Base-by-base conservation (phyloP, 92 coral and sea anemone species). In the Zoanthus gigantus region DNA sequence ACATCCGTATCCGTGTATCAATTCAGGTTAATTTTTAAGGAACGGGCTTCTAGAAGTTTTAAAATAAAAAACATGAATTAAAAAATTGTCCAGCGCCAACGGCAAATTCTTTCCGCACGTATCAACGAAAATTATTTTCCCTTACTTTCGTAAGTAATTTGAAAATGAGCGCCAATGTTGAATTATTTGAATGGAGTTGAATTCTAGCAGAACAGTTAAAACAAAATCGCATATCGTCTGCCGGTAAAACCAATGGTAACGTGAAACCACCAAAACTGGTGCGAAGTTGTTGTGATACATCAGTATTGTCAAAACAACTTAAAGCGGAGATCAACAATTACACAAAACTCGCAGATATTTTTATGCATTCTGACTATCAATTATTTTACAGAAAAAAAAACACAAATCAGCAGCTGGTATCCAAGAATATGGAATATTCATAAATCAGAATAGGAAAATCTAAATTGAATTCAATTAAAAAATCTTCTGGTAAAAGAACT, bases 81-180 rank as follows among this genome's bases (percentile, higher is more conserved):
- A 69, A 31, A 6, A 9, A 31, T 69, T 44, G 30, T 12, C 23
- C 14, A 9, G 10, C 31, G 37, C 72, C 17, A 67, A 67, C 12
- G 72, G 28, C 42, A 5, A 67, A 29, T 30, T 31, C 46, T 29
- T 32, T 69, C 23, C 11, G 45, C 74, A 32, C 31, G 9, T 9
- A 17, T 50, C 9, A 11, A 50, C 9, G 56, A 50, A 50, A 50
- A 50, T 63, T 63, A 4, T 69, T 12, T 69, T 69, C 16, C 30
- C 45, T 9, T 31, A 23, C n/a, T 67, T 67, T 23, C 60, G 11
- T 47, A 42, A 76, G 12, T 17, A 52, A 78, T 52, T 78, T 78
- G 28, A 78, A 58, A 78, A 1, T 46, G 83, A 78, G 71, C 48
- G 12, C 28, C 69, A 78, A 78, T 8, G 18, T 69, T 30, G 45